Percentiles rank a stretch among this genome's conserved stretches.
These are phyloP conservation scores for Elachura formosa DNA, from an alignment of 2,113 vertebrate genomes.

Conservation along the genomic window DNA sequence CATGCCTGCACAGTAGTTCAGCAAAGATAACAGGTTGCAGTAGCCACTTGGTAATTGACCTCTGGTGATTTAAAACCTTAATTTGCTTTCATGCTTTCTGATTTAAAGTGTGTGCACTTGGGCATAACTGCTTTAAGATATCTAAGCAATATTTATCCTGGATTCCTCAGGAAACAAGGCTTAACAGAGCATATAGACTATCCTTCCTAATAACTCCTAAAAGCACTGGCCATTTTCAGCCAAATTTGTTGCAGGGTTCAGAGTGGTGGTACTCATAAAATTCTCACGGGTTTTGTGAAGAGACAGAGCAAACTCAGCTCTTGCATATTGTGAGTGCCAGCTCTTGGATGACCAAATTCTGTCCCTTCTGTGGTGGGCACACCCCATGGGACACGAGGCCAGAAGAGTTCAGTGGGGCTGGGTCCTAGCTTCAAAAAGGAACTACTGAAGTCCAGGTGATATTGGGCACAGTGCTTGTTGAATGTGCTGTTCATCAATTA, in stretches of 20 bases:
- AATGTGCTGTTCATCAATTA: neutral
- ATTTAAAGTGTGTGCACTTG: slow-evolving; percentile 39
- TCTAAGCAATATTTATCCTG: slow-evolving; percentile 23
- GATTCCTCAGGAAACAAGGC: neutral
- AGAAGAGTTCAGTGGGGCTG: neutral
- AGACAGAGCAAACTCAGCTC: neutral
- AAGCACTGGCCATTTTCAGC: neutral
- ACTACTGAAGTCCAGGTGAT: rapidly evolving
- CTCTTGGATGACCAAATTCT: neutral
- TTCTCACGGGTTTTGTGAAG: neutral
- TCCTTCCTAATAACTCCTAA: neutral
- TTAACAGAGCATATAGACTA: neutral
- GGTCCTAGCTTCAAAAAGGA: neutral
- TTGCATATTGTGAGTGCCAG: neutral
- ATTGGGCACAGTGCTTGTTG: neutral
- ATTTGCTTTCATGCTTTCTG: slow-evolving; percentile 36
- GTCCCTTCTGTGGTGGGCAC: neutral
- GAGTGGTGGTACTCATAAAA: neutral
- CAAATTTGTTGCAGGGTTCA: neutral
- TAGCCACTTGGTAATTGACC: slow-evolving; percentile 40
- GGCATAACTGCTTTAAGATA: slow-evolving; percentile 22
- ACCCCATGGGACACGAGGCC: rapidly evolving
- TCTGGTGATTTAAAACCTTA: slow-evolving; percentile 51
- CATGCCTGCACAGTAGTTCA: neutral
- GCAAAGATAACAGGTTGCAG: slow-evolving; percentile 54